phyloP scores from a whole-genome alignment of 2,113 vertebrate genomes.

The Chrysemys picta region DNA sequence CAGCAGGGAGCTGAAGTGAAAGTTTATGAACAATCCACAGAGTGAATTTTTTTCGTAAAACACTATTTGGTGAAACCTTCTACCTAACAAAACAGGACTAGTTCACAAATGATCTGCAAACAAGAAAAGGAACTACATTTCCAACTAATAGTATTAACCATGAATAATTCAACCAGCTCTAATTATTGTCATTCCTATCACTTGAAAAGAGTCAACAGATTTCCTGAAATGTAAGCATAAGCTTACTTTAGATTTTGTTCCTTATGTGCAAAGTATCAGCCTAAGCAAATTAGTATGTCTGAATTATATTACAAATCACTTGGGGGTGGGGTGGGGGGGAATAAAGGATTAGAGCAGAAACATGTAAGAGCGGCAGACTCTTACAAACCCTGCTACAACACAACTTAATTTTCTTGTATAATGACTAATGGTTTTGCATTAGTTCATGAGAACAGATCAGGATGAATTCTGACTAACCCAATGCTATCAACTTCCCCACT shows the following conservation, averaged over 20 bases:
- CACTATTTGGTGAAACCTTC: not conserved
- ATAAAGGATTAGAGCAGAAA: constrained; percentile 30
- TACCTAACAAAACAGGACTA: not conserved
- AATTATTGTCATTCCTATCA: not conserved
- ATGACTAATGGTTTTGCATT: constrained; percentile 4
- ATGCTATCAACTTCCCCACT: not conserved
- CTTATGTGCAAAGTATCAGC: constrained; percentile 6
- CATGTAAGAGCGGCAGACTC: constrained; percentile 25
- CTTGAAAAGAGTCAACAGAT: not conserved
- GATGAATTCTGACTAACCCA: constrained; percentile 47
- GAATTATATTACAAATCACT: not conserved
- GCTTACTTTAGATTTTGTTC: not conserved
- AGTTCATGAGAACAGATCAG: constrained; percentile 41
- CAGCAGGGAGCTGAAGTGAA: not conserved
- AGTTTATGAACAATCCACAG: not conserved
- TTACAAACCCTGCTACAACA: not conserved
- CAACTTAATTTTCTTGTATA: not conserved
- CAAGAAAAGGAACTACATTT: not conserved
- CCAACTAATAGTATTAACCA: not conserved
- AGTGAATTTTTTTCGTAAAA: not conserved
- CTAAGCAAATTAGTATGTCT: constrained; percentile 44
- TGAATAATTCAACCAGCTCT: not conserved
- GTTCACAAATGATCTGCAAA: not conserved
- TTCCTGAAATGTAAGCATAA: not conserved
- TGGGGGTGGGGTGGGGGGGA: not conserved